A percentile compares a stretch with the other conserved stretches of the same genome.
phyloP scores from a whole-genome alignment of 2,888 invertebrate species.

The Hedya salicella region DNA sequence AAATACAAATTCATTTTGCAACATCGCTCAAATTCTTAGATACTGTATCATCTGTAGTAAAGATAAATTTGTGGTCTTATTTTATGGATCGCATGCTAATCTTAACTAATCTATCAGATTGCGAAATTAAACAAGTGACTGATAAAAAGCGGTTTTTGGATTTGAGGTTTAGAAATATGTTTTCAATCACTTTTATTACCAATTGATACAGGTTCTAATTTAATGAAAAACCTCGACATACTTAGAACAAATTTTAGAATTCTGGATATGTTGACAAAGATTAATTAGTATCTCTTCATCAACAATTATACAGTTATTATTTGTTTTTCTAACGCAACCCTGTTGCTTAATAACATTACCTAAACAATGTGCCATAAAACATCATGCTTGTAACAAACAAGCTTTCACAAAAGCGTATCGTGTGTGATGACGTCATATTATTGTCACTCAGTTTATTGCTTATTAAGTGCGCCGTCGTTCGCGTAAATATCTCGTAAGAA shows the following conservation, averaged over 20 bases:
- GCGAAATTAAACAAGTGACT: conserved; percentile 16
- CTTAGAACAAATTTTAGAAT: background rate
- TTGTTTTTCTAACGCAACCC: conserved; percentile 8
- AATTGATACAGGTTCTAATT: conserved; percentile 1
- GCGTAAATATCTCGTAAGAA: background rate
- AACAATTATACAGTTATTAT: conserved; percentile 1
- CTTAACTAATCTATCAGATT: conserved; percentile 3
- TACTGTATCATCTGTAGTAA: background rate
- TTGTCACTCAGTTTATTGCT: conserved; percentile 1
- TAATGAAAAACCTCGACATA: conserved; percentile 4
- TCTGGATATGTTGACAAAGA: background rate
- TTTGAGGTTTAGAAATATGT: conserved; percentile 5
- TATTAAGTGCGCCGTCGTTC: background rate
- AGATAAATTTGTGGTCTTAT: background rate
- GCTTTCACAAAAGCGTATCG: conserved; percentile 28
- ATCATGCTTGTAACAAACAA: conserved; percentile 9
- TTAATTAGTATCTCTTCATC: background rate
- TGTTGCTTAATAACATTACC: conserved; percentile 24
- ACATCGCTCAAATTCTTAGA: background rate
- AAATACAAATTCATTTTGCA: no score
- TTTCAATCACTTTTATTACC: conserved; percentile 14
- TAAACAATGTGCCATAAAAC: conserved; percentile 30
- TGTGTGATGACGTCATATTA: background rate
- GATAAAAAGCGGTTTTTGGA: conserved; percentile 18
- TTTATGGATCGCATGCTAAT: conserved; percentile 18